A percentile compares a stretch with the other conserved stretches of the same genome.
Evolutionary conservation across 2,888 invertebrate genomes (phyloP).

Genomic region (Isoperla grammatica): DNA sequence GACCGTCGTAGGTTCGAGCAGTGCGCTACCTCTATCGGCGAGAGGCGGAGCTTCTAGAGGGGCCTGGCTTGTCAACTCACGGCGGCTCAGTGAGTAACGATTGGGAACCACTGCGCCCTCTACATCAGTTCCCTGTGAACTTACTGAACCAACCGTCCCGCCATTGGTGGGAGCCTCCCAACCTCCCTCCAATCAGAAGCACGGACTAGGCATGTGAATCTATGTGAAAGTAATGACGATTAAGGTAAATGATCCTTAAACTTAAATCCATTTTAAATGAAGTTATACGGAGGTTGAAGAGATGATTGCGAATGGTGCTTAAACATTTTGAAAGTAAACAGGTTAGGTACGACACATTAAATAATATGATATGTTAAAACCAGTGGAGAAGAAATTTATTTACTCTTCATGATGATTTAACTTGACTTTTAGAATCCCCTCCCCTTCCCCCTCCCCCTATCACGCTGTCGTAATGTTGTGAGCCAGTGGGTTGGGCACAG

Average conservation of each 20-base stretch:
- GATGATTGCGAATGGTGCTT: not conserved
- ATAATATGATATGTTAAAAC: constrained; percentile 11
- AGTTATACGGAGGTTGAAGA: not conserved
- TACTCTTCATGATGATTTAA: constrained; percentile 14
- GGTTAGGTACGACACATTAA: constrained; percentile 1
- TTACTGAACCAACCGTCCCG: not conserved
- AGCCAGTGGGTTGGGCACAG: too few species aligned
- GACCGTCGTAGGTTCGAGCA: too few species aligned
- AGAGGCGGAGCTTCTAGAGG: not conserved
- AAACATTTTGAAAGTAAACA: constrained; percentile 13
- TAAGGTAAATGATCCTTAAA: constrained; percentile 17
- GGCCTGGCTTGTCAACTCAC: not conserved
- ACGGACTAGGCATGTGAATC: not conserved
- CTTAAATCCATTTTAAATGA: constrained; percentile 8
- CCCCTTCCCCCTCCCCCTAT: not conserved
- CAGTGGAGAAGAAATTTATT: constrained; percentile 18
- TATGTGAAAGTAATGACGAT: constrained; percentile 6
- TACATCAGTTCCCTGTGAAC: not conserved
- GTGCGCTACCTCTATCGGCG: too few species aligned
- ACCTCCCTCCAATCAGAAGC: not conserved
- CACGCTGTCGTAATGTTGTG: not conserved
- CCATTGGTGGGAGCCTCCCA: not conserved
- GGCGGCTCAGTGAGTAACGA: constrained; percentile 4
- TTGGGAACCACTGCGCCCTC: not conserved
- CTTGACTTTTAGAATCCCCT: constrained; percentile 9